Base-by-base conservation (phyloP, 2,113 vertebrate species). In the Cynocephalus volans region DNA sequence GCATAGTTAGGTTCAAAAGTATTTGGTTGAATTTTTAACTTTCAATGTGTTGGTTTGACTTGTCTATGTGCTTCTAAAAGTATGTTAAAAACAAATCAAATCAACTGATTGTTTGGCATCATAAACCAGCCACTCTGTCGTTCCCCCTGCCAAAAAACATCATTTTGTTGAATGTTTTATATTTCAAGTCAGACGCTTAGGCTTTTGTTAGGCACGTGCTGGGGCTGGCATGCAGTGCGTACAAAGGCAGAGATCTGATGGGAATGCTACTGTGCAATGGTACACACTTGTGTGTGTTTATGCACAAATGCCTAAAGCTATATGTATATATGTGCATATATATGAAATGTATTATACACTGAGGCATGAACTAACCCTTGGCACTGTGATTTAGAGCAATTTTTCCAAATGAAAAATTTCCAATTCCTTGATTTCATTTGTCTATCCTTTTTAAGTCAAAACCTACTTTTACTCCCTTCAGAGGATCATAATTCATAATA, bases 351-450 rank as follows among this genome's bases (percentile, higher is more conserved):
- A 18, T 82, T 76, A 82, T 58, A 92, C 69, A 56, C 5, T 77
- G 10, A 91, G 62, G 26, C 54, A 31, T 41, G 77, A 85, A 91
- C 52, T 75, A 62, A 81, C 28, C 21, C 48, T 73, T 93, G 67
- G 77, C 77, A 69, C 18, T 76, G 28, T n/a, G 13, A 56, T 75
- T 83, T 56, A 77, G 52, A 67, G 26, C 14, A 88, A 67, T 88
- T 75, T 92, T 92, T 67, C 48, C 58, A 93, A 13, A 18, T 52
- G 24, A 93, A 93, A 28, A 24, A 10, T 75, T 77, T 93, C 85
- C 85, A 81, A 36, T 50, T 88, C 36, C 58, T 92, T 88, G 26
- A 82, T 95, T 92, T 82, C 76, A 88, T 23, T 67, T 88, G 48
- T 50, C 76, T 95, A 1, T 73, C 70, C 76, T 58, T 73, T 75